Evolutionary conservation across 2,888 invertebrate species (phyloP).

Genomic region (Magallana nippona): DNA sequence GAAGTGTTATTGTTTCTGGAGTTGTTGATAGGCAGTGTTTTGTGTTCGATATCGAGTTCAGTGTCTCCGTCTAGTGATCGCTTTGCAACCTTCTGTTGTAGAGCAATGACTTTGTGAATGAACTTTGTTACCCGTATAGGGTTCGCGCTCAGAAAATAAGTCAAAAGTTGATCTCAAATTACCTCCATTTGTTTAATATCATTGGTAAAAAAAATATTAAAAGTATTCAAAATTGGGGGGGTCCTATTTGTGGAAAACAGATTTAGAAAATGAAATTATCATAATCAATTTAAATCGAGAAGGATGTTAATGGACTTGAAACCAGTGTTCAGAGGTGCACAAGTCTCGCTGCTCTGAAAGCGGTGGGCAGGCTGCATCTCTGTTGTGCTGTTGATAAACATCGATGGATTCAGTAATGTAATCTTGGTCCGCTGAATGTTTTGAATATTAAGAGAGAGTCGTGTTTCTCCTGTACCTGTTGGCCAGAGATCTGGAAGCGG

Average conservation of each 20-base stretch:
- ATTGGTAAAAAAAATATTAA: not conserved
- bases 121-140: not conserved
- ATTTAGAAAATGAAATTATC: not conserved
- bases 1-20: not conserved
- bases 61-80: not conserved
- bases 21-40: constrained; percentile 9
- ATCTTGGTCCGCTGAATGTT: constrained; percentile 13
- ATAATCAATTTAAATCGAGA: not conserved
- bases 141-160: not conserved
- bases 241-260: constrained; percentile 19
- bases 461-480: constrained; percentile 28
- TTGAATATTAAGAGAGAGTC: constrained; percentile 3
- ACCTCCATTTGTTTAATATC: not conserved
- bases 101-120: constrained; percentile 20
- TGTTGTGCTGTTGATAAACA: not conserved
- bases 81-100: constrained; percentile 32
- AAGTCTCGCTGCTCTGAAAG: constrained; percentile 69
- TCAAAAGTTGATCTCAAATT: not conserved
- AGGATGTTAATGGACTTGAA: not conserved
- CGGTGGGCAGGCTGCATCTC: constrained; percentile 61
- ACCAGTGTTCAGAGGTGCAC: constrained; percentile 12
- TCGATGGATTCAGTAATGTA: constrained; percentile 3
- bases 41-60: not conserved
- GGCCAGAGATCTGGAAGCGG: constrained; percentile 28
- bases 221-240: constrained; percentile 1